These are phyloP conservation scores for Oophaga sylvatica DNA, from an alignment of 2,797 vertebrate species.

Conservation along the genomic window DNA sequence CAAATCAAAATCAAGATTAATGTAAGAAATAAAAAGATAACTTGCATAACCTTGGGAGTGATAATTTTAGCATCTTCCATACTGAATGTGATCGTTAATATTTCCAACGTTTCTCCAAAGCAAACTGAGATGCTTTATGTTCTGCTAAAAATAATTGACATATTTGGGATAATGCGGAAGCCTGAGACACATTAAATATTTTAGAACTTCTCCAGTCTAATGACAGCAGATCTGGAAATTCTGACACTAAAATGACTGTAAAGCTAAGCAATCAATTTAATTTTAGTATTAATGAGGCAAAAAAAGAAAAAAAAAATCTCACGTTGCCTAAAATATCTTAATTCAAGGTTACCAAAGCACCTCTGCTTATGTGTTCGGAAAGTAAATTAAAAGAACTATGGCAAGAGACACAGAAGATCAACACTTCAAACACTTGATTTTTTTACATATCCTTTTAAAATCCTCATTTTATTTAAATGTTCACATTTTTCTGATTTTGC, in stretches of 20 bases:
- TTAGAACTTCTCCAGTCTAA: conserved; percentile 23
- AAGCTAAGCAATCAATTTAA: conserved; percentile 50
- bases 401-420: conserved; percentile 31
- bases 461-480: conserved; percentile 48
- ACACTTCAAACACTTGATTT: conserved; percentile 50
- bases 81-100: background rate
- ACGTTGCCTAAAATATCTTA: conserved; percentile 44
- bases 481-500: conserved; percentile 32
- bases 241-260: conserved; percentile 42
- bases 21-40: background rate
- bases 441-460: conserved; percentile 46
- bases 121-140: background rate
- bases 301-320: conserved; percentile 33
- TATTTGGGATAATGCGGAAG: conserved; percentile 44
- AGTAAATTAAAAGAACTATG: conserved; percentile 46
- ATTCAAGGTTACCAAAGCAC: conserved; percentile 33
- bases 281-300: conserved; percentile 41
- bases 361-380: conserved; percentile 27
- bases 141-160: conserved; percentile 45
- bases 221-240: conserved; percentile 39
- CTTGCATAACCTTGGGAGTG: background rate
- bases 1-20: background rate
- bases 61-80: background rate
- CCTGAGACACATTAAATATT: conserved; percentile 37
- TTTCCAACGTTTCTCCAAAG: background rate